A percentile compares a stretch with the other conserved stretches of the same genome.
phyloP scores from a whole-genome alignment of 2,797 vertebrate species.

The Myoxocephalus aenaeus region DNA sequence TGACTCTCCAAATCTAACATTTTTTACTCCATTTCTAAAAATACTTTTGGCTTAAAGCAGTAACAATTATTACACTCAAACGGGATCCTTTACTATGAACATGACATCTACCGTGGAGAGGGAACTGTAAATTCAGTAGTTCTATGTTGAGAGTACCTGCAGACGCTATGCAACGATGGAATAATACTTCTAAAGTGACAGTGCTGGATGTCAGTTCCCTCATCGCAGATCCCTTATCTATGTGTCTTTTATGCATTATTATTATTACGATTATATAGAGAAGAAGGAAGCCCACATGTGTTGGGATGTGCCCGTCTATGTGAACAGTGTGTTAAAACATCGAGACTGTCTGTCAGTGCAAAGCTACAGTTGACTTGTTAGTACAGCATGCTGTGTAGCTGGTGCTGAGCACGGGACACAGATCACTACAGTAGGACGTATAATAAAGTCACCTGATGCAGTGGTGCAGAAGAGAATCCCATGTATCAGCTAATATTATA shows the following conservation, averaged over 20 bases:
- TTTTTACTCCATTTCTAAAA: slow-evolving; percentile 66
- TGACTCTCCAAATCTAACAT: slow-evolving; percentile 50
- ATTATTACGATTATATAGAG: background rate
- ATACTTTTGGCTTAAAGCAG: slow-evolving; percentile 76
- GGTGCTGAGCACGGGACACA: slow-evolving; percentile 41
- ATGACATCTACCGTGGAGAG: slow-evolving; percentile 44
- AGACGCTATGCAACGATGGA: slow-evolving; percentile 58
- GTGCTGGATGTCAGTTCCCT: slow-evolving; percentile 72
- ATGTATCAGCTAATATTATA: slow-evolving; percentile 52
- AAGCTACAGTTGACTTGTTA: slow-evolving; percentile 57
- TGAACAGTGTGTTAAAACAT: slow-evolving; percentile 52
- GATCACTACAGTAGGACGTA: slow-evolving; percentile 41
- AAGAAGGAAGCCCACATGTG: slow-evolving; percentile 46
- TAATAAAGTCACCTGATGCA: slow-evolving; percentile 37
- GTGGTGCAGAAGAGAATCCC: slow-evolving; percentile 65
- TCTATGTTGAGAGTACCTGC: slow-evolving; percentile 58
- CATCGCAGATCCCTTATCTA: slow-evolving; percentile 58
- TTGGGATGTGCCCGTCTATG: slow-evolving; percentile 4
- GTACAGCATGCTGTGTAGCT: slow-evolving; percentile 59
- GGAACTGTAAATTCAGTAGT: slow-evolving; percentile 73
- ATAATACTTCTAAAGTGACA: slow-evolving; percentile 77
- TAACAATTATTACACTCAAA: slow-evolving; percentile 62
- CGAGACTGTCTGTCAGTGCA: slow-evolving; percentile 58
- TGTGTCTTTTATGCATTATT: slow-evolving; percentile 22
- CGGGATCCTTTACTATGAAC: slow-evolving; percentile 53